Evolutionary conservation across 2,113 vertebrate species (phyloP), one percentile per base, ranked within the genome.

Genomic region (Pavo muticus): DNA sequence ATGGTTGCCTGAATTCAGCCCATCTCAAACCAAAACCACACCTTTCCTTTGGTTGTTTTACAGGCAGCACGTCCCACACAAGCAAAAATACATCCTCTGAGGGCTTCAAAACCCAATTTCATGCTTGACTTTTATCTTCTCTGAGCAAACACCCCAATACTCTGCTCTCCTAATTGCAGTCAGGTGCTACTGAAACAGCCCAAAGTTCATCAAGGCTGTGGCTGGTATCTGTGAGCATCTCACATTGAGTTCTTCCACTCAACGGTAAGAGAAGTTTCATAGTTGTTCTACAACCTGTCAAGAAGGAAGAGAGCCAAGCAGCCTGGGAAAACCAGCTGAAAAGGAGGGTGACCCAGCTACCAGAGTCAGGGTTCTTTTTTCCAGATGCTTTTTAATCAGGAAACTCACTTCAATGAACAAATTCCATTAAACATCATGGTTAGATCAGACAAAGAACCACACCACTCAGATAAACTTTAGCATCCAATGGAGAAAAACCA

Each of bases 131-230:
- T 30, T 0, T 3, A 15, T 11, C 27, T 70, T 50, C 4, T 5
- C 2, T 37, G 35, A n/a, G 18, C 56, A 35, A 87, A 47, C 42
- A 4, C 5, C 39, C 27, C 35, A n/a, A 3, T 2, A 6, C 10
- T 10, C 37, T 57, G 20, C 30, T 1, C 4, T 29, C 23, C 37
- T 12, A 2, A 2, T 0, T 40, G 47, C 52, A 29, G 2, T 15
- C 7, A 8, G n/a, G 29, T 21, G 11, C 50, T 65, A 14, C 57
- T 16, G 30, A 32, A 14, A 37, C 40, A 67, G 17, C 14, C 20
- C 12, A 11, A 2, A 25, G n/a, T 17, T 59, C 9, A 65, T 25
- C 7, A 3, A 9, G 21, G 50, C 65, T 52, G 13, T 14, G 23
- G 25, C 8, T 5, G 14, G 39, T 7, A 42, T 5, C 35, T 6